Evolutionary conservation across 2,113 vertebrate genomes (phyloP).

Genomic region (Lepus europaeus): DNA sequence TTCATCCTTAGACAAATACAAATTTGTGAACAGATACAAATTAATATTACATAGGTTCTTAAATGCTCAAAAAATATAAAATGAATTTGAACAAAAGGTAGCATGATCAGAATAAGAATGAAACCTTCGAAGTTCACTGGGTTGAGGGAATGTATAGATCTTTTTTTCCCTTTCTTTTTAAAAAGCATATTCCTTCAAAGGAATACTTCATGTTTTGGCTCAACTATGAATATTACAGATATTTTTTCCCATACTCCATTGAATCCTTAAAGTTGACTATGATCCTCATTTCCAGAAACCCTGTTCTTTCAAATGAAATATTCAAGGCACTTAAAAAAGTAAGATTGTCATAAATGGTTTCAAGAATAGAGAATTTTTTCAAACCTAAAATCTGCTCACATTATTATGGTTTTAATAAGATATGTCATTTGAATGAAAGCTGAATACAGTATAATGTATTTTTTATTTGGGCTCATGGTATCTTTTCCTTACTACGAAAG

Average conservation of each 20-base stretch:
- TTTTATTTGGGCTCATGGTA: conserved; percentile 1
- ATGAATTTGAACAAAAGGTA: conserved; percentile 53
- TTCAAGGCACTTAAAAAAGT: conserved; percentile 5
- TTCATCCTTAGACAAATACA: conserved; percentile 38
- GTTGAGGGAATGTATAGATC: conserved; percentile 52
- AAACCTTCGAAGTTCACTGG: conserved; percentile 58
- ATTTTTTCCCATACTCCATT: conserved; percentile 21
- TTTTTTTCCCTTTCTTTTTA: not conserved
- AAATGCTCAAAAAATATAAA: conserved; percentile 59
- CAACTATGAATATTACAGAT: conserved; percentile 54
- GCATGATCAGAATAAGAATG: conserved; percentile 54
- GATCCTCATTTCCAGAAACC: conserved; percentile 55
- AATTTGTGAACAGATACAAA: conserved; percentile 61
- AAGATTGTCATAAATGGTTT: conserved; percentile 43
- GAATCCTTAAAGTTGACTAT: conserved; percentile 42
- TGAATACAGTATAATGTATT: conserved; percentile 20
- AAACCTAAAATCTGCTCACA: conserved; percentile 69
- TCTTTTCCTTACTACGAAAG: conserved; percentile 55
- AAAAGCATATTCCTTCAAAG: conserved; percentile 19
- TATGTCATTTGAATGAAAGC: not conserved
- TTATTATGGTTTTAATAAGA: conserved; percentile 61
- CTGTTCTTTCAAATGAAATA: conserved; percentile 57
- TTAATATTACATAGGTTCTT: conserved; percentile 61
- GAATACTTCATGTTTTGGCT: conserved; percentile 28
- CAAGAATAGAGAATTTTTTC: conserved; percentile 71